Evolutionary conservation across 1,140 invertebrate species (phyloP), one percentile per base, ranked within the genome.

Genomic region (Augochlora pura): DNA sequence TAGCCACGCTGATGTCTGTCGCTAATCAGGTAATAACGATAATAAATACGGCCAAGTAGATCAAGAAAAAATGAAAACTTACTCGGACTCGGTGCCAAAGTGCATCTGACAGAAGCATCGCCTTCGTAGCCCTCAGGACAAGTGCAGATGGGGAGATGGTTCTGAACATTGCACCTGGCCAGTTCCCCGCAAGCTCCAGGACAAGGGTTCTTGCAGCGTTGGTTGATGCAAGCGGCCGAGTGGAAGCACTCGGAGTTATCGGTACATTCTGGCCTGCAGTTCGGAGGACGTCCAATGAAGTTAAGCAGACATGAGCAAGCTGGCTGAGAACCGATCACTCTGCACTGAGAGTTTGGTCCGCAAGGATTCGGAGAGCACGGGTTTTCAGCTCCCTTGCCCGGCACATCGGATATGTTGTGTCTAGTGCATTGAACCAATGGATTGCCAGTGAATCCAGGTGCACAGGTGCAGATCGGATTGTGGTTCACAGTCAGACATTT

Each of bases 401-500:
- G 87, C 49, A 90, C 81, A 68, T 89, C 57, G 27, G 81, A 75
- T 2, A 77, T 87, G 93, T 95, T 93, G 90, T 94, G 93, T 82
- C 92, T 94, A 63, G 88, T 89, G 89, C 96, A 97, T 85, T 93
- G 93, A 59, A 94, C 93, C 89, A 97, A 96, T 39, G 96, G 96
- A 95, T 98, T 96, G 81, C 97, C 97, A 27, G 95, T 96, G 86
- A 94, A 96, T 78, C 96, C 95, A 81, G 92, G 92, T 54, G 95
- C 93, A 87, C 96, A 97, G 84, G 94, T 96, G 90, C 97, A 97
- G 81, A 97, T 96, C 5, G 97, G 96, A 91, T 97, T 97, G 87
- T 98, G 97, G 81, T 96, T 97, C 18, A 97, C 94, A 14, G 97
- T 96, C 89, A 96, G 94, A 86, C 97, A 98, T 72, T 96, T 94